phyloP scores from a whole-genome alignment of 2,113 vertebrate genomes.

The Spea multiplicata region DNA sequence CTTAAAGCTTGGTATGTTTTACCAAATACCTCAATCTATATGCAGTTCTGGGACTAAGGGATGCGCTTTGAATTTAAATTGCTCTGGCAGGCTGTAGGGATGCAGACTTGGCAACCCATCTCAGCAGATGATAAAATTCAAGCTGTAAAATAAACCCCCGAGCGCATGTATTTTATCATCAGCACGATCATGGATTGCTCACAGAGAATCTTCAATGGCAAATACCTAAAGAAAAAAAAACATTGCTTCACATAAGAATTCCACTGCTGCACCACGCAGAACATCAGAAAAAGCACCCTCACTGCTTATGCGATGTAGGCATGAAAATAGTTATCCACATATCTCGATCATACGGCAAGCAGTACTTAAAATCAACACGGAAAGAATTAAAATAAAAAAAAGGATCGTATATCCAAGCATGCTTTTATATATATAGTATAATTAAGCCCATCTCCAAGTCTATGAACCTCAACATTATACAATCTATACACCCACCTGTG shows the following conservation, averaged over 20 bases:
- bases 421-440: too few relatives aligned
- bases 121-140: constrained; percentile 20
- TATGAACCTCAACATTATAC: too few relatives aligned
- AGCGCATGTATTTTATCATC: not conserved
- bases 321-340: not conserved
- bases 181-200: not conserved
- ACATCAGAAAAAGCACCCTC: not conserved
- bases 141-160: constrained; percentile 2
- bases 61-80: constrained; percentile 29
- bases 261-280: too few relatives aligned
- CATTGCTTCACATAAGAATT: too few relatives aligned
- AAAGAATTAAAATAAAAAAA: too few relatives aligned
- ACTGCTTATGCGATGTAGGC: not conserved
- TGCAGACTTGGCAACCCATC: constrained; percentile 24
- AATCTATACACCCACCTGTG: too few relatives aligned
- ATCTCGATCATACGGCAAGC: too few relatives aligned
- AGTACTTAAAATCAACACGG: too few relatives aligned
- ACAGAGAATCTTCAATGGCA: not conserved
- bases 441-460: too few relatives aligned
- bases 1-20: constrained; percentile 41
- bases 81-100: constrained; percentile 15
- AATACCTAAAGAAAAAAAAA: too few relatives aligned
- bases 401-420: too few relatives aligned
- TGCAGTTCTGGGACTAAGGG: constrained; percentile 25
- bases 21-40: constrained; percentile 40